A percentile compares a stretch with the other conserved stretches of the same genome.
Conservation (phyloP, 2,888 invertebrate species). For the Eudasyphora cyanicolor region DNA sequence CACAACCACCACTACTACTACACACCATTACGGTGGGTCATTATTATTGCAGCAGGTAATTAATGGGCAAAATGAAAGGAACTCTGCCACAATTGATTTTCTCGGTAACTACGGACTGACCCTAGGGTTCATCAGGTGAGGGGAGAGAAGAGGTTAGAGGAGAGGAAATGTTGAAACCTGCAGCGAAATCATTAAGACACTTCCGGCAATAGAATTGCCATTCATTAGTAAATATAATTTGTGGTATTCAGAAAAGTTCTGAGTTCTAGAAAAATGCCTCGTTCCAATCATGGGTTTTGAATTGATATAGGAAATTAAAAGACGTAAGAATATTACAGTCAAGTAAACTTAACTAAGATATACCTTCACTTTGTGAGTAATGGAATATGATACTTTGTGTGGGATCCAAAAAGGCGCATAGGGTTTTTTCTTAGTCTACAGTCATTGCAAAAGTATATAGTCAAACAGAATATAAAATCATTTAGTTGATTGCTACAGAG, state of each 20-base stretch:
- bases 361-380: no score
- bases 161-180: background rate
- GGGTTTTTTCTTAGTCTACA: no score
- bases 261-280: background rate
- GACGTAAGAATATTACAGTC: no score
- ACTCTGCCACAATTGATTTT: conserved; percentile 25
- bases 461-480: no score
- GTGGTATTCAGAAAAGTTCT: background rate
- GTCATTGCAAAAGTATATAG: no score
- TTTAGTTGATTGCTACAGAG: no score
- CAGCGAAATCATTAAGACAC: background rate
- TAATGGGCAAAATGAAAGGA: conserved; percentile 53
- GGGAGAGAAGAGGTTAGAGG: background rate
- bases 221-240: background rate
- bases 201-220: background rate
- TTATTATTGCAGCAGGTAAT: conserved; percentile 58
- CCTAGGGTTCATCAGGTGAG: background rate
- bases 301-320: no score
- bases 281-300: no score
- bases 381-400: no score
- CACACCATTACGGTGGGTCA: no score
- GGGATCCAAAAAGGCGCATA: no score
- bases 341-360: no score
- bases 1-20: conserved; percentile 40
- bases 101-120: background rate